Evolutionary conservation across 2,888 invertebrate species (phyloP), one percentile per base, ranked within the genome.

Genomic region (Oscheius sp.): DNA sequence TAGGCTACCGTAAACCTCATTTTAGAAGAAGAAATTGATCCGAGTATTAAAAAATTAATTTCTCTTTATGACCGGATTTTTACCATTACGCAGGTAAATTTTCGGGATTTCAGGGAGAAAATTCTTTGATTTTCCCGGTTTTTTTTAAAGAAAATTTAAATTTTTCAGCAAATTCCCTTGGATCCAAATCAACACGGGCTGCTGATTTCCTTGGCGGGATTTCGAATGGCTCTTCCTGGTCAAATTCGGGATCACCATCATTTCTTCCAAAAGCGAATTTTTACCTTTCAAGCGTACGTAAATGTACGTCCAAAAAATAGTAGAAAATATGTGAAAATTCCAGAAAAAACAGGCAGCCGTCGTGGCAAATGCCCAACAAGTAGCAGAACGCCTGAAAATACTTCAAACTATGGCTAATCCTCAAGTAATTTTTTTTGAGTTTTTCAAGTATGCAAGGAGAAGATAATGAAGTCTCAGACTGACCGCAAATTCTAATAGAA

Each of bases 31-130:
- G 84, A 84, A 41, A 81, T 86, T 6, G 75, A 76, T 7, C 64
- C 69, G 3, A 79, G 79, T 59, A 79, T 76, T 0, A 68, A 63
- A 16, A 64, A 77, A 25, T 74, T 86, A 18, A 74, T 80, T 9
- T 72, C 76, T 21, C 72, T 81, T 25, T 85, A 85, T 72, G 85
- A 86, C 46, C 74, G 78, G 56, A 82, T 86, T 69, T 79, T 84
- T 69, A 71, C 74, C 35, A 71, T 85, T 3, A 81, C 84, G 9
- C 85, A 85, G 77, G 35, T 35, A 35, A 6, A 6, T 35, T 35
- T 35, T 35, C 9, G 35, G 35, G n/a, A n/a, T 84, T 82, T 23
- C 27, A 18, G 13, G 45, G 7, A 63, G 13, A 13, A 13, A 41
- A 12, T 6, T 35, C 7, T 35, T 18, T 35, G 6, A 64, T 35